Percentiles rank a stretch among this genome's conserved stretches.
These are phyloP conservation scores for Myopa testacea DNA, from an alignment of 2,888 invertebrate genomes.

Conservation along the genomic window DNA sequence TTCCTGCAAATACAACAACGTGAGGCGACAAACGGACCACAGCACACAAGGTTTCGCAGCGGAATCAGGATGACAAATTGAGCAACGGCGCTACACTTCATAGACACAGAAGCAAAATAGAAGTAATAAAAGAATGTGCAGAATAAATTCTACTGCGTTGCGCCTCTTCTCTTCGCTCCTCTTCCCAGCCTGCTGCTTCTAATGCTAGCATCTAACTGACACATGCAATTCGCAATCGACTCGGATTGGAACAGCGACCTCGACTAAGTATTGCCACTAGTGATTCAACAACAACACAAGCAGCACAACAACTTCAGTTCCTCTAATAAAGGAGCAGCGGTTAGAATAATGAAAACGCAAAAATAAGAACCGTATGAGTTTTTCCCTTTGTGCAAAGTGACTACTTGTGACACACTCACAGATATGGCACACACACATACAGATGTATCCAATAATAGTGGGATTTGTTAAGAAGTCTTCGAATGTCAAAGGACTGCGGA, in stretches of 20 bases:
- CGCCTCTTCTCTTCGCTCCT: neutral
- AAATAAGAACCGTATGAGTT: neutral
- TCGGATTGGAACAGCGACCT: neutral
- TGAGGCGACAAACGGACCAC: neutral
- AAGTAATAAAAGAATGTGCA: constrained; percentile 9
- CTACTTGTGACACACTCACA: neutral
- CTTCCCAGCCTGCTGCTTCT: neutral
- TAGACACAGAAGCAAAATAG: neutral
- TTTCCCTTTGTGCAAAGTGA: constrained; percentile 7
- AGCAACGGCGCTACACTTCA: constrained; percentile 23
- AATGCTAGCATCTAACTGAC: constrained; percentile 19
- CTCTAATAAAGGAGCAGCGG: neutral
- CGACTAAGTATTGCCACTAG: constrained; percentile 6
- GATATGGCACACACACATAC: neutral
- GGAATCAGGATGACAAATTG: constrained; percentile 26
- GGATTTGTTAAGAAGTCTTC: neutral
- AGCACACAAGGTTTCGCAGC: neutral
- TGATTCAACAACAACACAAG: neutral
- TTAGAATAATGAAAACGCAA: constrained; percentile 10
- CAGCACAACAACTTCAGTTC: neutral
- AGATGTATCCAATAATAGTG: neutral
- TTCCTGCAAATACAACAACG: constrained; percentile 5
- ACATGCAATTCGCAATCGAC: constrained; percentile 19
- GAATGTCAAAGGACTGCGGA: neutral
- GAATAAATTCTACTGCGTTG: constrained; percentile 24